Evolutionary conservation across 2,888 invertebrate species (phyloP).

Genomic region (Cancer borealis): DNA sequence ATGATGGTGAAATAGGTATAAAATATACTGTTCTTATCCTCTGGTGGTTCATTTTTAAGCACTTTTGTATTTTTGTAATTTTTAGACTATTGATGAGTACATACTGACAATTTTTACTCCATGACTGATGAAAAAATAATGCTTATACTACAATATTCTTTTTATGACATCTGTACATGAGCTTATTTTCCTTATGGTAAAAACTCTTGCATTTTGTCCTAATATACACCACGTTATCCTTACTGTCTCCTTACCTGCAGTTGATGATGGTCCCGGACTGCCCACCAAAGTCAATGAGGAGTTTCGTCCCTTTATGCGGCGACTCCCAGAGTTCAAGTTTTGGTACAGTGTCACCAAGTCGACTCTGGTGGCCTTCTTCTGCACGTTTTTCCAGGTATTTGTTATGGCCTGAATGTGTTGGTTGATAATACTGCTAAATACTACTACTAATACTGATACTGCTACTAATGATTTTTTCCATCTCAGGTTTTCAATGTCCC

Average conservation of each 20-base stretch:
- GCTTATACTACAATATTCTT: too few species aligned
- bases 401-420: neutral
- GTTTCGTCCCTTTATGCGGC: constrained; percentile 96
- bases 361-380: constrained; percentile 91
- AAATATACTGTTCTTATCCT: too few species aligned
- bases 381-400: constrained; percentile 87
- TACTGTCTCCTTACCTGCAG: neutral
- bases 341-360: constrained; percentile 98
- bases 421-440: neutral
- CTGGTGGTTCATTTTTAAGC: too few species aligned
- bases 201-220: neutral
- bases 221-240: neutral
- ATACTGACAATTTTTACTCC: too few species aligned
- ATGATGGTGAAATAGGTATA: too few species aligned
- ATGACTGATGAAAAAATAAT: neutral
- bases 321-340: constrained; percentile 99
- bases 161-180: neutral
- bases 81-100: too few species aligned
- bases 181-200: neutral
- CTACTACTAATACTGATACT: constrained; percentile 4
- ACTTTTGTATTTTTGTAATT: too few species aligned
- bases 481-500: constrained; percentile 97
- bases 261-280: constrained; percentile 91
- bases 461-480: neutral
- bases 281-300: constrained; percentile 98